Evolutionary conservation across 2,113 vertebrate species (phyloP).

Genomic region (Fregata magnificens): DNA sequence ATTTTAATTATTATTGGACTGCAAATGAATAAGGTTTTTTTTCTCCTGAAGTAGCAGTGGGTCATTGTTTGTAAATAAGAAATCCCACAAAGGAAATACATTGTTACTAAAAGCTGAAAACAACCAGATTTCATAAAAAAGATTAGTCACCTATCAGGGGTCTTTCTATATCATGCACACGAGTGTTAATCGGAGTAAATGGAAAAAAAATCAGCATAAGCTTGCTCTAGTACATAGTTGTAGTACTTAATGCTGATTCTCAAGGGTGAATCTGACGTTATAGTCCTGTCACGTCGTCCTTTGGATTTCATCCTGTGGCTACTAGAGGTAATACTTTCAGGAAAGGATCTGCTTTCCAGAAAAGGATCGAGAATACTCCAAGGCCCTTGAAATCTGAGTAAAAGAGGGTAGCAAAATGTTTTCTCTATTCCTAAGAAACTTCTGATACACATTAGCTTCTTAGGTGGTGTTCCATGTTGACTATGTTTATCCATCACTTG

Average conservation of each 20-base stretch:
- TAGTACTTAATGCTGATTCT: background rate
- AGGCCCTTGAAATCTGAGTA: background rate
- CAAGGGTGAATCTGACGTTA: background rate
- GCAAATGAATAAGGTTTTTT: background rate
- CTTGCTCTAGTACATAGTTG: background rate
- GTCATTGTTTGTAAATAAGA: background rate
- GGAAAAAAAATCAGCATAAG: background rate
- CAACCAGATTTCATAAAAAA: background rate
- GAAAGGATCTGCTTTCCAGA: background rate
- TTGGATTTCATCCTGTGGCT: background rate
- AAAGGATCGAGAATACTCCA: background rate
- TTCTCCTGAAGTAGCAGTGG: background rate
- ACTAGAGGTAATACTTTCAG: background rate
- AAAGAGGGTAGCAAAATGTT: background rate
- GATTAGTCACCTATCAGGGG: background rate
- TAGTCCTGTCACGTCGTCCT: rapidly evolving
- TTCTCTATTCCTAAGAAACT: background rate
- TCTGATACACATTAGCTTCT: background rate
- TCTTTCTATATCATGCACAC: background rate
- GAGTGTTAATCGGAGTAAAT: background rate
- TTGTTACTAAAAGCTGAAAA: background rate
- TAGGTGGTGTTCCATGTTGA: background rate
- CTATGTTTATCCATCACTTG: background rate
- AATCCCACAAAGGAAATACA: background rate
- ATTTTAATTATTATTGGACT: background rate